Base-by-base conservation (phyloP, 2,888 invertebrate genomes). In the Drosophila picticornis region DNA sequence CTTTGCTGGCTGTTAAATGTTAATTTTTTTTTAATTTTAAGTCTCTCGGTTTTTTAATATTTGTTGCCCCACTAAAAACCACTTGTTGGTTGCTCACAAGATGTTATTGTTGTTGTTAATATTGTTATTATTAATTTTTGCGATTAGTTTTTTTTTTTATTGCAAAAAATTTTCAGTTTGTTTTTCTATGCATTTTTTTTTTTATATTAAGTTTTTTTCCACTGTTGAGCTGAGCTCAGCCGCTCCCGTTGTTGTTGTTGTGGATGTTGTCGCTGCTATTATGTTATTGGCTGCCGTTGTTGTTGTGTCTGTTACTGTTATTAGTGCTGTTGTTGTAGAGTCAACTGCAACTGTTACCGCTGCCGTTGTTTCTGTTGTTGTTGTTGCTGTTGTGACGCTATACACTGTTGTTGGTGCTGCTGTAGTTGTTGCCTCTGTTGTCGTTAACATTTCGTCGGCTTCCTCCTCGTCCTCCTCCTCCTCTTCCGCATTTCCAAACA, bases 181-280 rank as follows among this genome's bases (percentile, higher is more conserved):
- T 73, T 75, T 76, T 75, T 76, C 40, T 53, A 72, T 73, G 53
- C 71, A 61, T 80, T 76, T 55, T 22, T 43, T 38, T 43, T 46
- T 46, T 46, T 46, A 79, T 69, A 83, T 87, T 68, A 81, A 65
- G 77, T 87, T 81, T 67, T 85, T 91, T 62, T 83, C 79, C 57
- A 74, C 72, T 72, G 62, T 75, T 72, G 77, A 58, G 31, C 71
- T 78, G 77, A 82, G 77, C 61, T 83, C 81, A 75, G 78, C 64
- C 75, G 81, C 56, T 77, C 69, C 79, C 75, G 81, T 78, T 80
- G 81, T 75, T 82, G 80, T 63, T 71, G 80, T 22, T 19, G 52
- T 10, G 34, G 75, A 51, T 16, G 52, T 11, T 25, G 57, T n/a
- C 22, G 62, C 29, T 52, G 65, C 60, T 31, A 71, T 61, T 72